Percentiles rank a stretch among this genome's conserved stretches.
These are phyloP conservation scores for Epistrophe grossulariae DNA, from an alignment of 2,888 invertebrate species.

Conservation along the genomic window DNA sequence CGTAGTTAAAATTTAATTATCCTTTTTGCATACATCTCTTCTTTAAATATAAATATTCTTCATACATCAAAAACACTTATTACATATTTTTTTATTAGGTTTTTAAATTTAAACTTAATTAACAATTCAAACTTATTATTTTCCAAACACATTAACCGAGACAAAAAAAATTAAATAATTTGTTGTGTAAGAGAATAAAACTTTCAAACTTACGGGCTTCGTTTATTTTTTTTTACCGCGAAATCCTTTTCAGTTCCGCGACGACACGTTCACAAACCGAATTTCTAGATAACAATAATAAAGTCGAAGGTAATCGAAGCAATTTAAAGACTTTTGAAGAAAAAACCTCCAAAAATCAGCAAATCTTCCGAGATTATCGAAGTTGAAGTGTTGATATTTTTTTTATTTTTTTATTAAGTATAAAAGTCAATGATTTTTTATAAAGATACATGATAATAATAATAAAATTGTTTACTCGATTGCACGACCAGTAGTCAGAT, in stretches of 20 bases:
- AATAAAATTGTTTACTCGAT: not conserved
- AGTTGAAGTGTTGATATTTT: not conserved
- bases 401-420: not conserved
- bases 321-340: slow-evolving; percentile 62
- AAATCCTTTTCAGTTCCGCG: slow-evolving; percentile 35
- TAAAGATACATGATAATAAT: slow-evolving; percentile 11
- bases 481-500: not conserved
- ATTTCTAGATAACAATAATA: slow-evolving; percentile 48
- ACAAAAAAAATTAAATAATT: not conserved
- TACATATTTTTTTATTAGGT: too few relatives aligned
- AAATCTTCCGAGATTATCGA: slow-evolving; percentile 30
- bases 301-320: not conserved
- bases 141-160: not conserved
- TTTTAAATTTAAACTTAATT: too few relatives aligned
- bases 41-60: too few relatives aligned
- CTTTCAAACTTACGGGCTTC: slow-evolving; percentile 7
- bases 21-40: too few relatives aligned
- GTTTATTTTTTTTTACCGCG: slow-evolving; percentile 19
- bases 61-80: too few relatives aligned
- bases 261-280: slow-evolving; percentile 51
- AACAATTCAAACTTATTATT: not conserved
- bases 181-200: not conserved
- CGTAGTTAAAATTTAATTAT: too few relatives aligned
- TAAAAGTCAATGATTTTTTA: not conserved
- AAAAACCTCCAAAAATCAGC: slow-evolving; percentile 2